A percentile compares a stretch with the other conserved stretches of the same genome.
These are phyloP conservation scores for Plotosus lineatus DNA, from an alignment of 2,113 vertebrate genomes.

Conservation along the genomic window DNA sequence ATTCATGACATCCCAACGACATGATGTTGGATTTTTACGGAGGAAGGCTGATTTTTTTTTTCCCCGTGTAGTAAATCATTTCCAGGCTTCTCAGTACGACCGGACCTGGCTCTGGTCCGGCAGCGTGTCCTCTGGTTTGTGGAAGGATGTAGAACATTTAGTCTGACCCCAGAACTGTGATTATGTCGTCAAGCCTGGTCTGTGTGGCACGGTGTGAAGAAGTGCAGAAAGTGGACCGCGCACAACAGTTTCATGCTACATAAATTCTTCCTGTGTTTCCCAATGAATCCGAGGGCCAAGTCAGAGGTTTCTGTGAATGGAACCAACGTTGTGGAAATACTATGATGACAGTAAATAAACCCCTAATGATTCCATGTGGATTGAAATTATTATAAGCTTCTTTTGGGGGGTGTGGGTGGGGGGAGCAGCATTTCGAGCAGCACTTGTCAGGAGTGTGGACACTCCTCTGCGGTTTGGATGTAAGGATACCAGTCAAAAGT, in stretches of 20 bases:
- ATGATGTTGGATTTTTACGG: not conserved
- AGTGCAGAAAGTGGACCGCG: not conserved
- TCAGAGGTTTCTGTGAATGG: not conserved
- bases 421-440: slow-evolving; percentile 6
- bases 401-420: too few species aligned
- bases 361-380: not conserved
- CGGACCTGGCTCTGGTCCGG: not conserved
- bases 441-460: slow-evolving; percentile 38
- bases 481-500: slow-evolving; percentile 65
- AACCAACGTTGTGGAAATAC: not conserved
- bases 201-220: not conserved
- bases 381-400: not conserved
- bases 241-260: slow-evolving; percentile 1
- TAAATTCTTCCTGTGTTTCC: not conserved
- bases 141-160: not conserved
- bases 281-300: not conserved
- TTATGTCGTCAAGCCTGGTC: slow-evolving; percentile 6
- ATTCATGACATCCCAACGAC: not conserved
- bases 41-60: not conserved
- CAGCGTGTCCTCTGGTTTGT: not conserved
- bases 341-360: not conserved
- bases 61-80: not conserved
- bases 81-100: not conserved
- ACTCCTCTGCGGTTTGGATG: slow-evolving; percentile 34
- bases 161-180: slow-evolving; percentile 23